These are phyloP conservation scores for Numenius arquata DNA, from an alignment of 2,113 vertebrate genomes.

Conservation along the genomic window DNA sequence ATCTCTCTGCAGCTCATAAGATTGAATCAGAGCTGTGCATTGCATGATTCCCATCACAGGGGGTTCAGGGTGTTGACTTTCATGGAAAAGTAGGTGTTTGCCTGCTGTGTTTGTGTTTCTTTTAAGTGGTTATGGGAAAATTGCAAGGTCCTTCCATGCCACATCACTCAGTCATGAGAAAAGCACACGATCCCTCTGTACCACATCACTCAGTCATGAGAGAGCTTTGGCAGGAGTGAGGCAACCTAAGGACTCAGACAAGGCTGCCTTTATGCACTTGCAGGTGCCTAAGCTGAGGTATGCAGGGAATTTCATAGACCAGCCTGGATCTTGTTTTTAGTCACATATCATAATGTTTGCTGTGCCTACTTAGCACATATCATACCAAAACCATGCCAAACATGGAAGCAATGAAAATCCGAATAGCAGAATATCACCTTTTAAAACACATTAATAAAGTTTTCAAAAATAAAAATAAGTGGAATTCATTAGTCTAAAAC, in stretches of 20 bases:
- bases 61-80: neutral
- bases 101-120: neutral
- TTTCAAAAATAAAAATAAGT: constrained; percentile 8
- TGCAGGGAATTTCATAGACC: neutral
- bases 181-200: neutral
- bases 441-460: neutral
- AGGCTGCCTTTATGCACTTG: neutral
- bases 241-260: neutral
- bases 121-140: neutral
- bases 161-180: neutral
- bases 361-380: neutral
- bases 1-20: neutral
- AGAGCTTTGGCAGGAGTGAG: neutral
- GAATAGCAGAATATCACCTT: neutral
- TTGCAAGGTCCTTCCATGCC: neutral
- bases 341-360: neutral
- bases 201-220: neutral
- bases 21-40: neutral
- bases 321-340: neutral
- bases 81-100: neutral
- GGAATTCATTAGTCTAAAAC: neutral
- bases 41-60: neutral
- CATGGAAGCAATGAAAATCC: neutral
- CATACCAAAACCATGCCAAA: neutral
- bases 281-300: neutral